phyloP scores from a whole-genome alignment of 2,797 vertebrate species.

The Diglossa cyanea region DNA sequence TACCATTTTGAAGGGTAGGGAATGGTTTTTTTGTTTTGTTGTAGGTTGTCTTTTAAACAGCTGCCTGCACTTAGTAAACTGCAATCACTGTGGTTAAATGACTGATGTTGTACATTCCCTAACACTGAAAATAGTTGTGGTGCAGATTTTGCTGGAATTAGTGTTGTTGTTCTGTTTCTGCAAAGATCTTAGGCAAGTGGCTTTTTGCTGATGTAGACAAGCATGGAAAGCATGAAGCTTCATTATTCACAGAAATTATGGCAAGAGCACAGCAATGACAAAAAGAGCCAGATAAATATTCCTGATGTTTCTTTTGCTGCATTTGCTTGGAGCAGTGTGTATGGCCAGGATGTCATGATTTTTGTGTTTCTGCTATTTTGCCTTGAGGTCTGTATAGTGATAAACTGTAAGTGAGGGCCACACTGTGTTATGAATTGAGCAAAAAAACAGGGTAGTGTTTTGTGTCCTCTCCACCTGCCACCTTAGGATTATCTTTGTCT shows the following conservation, averaged over 20 bases:
- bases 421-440: not conserved
- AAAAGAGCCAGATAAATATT: not conserved
- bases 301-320: not conserved
- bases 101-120: conserved; percentile 12
- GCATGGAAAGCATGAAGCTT: not conserved
- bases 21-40: not conserved
- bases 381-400: not conserved
- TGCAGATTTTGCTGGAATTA: conserved; percentile 20
- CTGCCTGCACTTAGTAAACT: not conserved
- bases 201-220: conserved; percentile 22
- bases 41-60: not conserved
- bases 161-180: conserved; percentile 27
- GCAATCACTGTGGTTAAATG: not conserved
- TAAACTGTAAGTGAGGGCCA: not conserved
- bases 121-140: conserved; percentile 7
- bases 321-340: not conserved
- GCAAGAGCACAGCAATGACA: not conserved
- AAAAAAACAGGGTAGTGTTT: not conserved
- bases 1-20: not conserved
- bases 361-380: not conserved
- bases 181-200: not conserved
- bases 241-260: not conserved
- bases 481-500: not conserved
- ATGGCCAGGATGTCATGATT: not conserved
- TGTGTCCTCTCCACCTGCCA: not conserved